These are phyloP conservation scores for Andrena dorsata DNA, from an alignment of 2,888 invertebrate species.

Conservation along the genomic window DNA sequence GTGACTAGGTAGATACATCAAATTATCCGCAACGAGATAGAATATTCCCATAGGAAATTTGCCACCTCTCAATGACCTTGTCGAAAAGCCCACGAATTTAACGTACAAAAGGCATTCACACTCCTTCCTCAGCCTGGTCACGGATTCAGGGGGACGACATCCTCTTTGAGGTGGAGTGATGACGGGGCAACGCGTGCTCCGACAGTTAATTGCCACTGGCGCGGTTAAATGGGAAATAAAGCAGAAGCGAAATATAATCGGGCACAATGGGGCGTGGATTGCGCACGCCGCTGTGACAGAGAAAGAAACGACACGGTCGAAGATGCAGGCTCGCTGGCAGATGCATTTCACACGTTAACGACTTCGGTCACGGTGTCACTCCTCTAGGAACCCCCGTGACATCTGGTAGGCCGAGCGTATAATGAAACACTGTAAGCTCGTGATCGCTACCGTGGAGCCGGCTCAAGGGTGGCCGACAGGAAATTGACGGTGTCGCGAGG, in stretches of 20 bases:
- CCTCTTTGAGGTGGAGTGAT: slow-evolving; percentile 4
- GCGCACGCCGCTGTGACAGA: background rate
- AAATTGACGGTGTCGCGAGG: slow-evolving; percentile 69
- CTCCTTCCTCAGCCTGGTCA: slow-evolving; percentile 10
- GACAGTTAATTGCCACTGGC: slow-evolving; percentile 11
- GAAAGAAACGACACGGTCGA: background rate
- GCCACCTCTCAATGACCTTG: no score
- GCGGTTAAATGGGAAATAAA: slow-evolving; percentile 5
- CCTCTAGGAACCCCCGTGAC: slow-evolving; percentile 67
- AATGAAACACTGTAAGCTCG: slow-evolving; percentile 69
- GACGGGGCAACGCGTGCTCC: slow-evolving; percentile 25
- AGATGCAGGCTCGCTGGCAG: slow-evolving; percentile 58
- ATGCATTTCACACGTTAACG: slow-evolving; percentile 78
- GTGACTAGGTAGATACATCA: no score
- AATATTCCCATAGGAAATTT: no score
- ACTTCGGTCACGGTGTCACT: slow-evolving; percentile 77
- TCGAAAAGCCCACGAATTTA: no score
- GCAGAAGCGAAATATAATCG: background rate
- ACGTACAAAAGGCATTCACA: no score
- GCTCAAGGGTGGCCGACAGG: slow-evolving; percentile 57
- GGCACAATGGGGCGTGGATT: slow-evolving; percentile 21
- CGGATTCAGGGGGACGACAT: slow-evolving; percentile 40
- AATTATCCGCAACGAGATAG: no score
- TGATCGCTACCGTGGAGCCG: slow-evolving; percentile 36
- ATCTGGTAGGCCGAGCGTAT: slow-evolving; percentile 74